phyloP scores from a whole-genome alignment of 2,888 invertebrate species.

The Arctia plantaginis region DNA sequence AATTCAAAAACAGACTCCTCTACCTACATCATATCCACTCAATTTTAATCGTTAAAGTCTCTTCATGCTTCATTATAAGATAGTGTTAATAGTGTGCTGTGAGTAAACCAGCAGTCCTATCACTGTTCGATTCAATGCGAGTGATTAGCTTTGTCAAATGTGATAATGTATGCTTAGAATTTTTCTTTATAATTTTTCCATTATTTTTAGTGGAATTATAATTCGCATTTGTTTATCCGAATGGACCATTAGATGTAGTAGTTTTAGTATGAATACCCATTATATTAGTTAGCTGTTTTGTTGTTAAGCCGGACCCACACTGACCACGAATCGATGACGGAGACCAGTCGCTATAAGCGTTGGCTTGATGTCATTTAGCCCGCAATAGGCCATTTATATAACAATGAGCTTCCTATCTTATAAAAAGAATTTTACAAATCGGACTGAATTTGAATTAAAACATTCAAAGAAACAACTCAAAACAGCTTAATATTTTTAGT shows the following conservation, averaged over 20 bases:
- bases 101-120: conserved; percentile 10
- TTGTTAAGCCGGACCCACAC: neutral
- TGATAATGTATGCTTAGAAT: conserved; percentile 53
- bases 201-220: conserved; percentile 21
- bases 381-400: neutral
- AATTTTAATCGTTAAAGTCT: neutral
- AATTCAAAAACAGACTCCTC: no score
- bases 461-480: neutral
- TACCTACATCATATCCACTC: neutral
- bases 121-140: conserved; percentile 24
- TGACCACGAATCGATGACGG: neutral
- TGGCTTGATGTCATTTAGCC: neutral
- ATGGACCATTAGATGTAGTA: conserved; percentile 40
- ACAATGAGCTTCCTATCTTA: neutral
- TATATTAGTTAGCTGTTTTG: neutral
- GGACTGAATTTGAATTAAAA: neutral
- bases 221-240: conserved; percentile 25
- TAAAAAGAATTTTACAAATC: neutral
- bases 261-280: conserved; percentile 22
- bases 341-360: neutral
- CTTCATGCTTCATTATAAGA: neutral
- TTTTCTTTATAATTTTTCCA: conserved; percentile 30
- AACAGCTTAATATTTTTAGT: neutral
- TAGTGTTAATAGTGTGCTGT: neutral
- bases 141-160: conserved; percentile 60